These are phyloP conservation scores for Rhabdophis nuchalis DNA, from an alignment of 2,797 vertebrate genomes.

Conservation along the genomic window DNA sequence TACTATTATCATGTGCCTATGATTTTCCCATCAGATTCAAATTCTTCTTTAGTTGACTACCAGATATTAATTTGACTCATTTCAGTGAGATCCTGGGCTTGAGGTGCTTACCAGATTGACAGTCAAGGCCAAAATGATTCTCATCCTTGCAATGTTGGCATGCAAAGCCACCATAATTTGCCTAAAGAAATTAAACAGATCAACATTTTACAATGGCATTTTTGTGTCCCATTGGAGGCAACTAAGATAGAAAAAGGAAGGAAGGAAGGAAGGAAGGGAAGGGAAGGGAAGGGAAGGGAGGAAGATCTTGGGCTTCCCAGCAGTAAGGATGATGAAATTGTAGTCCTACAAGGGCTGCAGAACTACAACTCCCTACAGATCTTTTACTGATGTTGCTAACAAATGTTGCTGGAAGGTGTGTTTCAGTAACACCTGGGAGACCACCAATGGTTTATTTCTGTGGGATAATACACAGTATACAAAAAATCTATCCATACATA, in stretches of 20 bases:
- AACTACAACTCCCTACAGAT: neutral
- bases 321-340: neutral
- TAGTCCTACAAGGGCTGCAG: neutral
- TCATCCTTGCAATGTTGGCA: slow-evolving; percentile 84
- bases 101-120: slow-evolving; percentile 77
- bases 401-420: too few relatives aligned
- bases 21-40: neutral
- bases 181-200: slow-evolving; percentile 56
- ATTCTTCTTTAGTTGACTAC: neutral
- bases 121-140: slow-evolving; percentile 77
- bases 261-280: neutral
- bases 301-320: neutral
- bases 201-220: neutral
- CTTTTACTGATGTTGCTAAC: neutral
- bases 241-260: neutral
- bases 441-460: too few relatives aligned
- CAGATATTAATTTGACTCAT: neutral
- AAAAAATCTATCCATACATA: neutral
- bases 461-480: neutral
- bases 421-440: neutral
- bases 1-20: neutral
- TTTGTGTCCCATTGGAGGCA: neutral
- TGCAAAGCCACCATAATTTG: slow-evolving; percentile 75
- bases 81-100: neutral
- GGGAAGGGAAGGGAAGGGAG: neutral